Conservation (phyloP, 2,888 invertebrate genomes). For the Eupithecia insigniata region DNA sequence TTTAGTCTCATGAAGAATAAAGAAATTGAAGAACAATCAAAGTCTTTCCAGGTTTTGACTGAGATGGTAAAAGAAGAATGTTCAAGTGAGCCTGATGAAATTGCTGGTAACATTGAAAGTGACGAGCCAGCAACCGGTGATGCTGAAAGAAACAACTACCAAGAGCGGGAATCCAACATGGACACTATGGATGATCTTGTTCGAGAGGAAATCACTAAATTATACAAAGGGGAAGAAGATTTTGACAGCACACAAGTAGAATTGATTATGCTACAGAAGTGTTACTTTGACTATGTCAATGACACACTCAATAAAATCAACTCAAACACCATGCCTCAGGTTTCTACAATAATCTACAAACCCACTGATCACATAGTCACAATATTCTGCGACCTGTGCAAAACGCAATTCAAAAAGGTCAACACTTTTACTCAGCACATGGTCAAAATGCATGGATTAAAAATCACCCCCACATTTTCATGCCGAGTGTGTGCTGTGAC, state of each 20-base stretch:
- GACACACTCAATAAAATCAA: slow-evolving; percentile 59
- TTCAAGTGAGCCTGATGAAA: slow-evolving; percentile 40
- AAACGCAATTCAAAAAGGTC: slow-evolving; percentile 55
- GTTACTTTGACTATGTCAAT: slow-evolving; percentile 73
- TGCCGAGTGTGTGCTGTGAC: slow-evolving; percentile 73
- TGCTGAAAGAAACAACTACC: slow-evolving; percentile 18
- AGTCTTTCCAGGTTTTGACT: not conserved
- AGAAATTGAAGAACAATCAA: slow-evolving; percentile 5
- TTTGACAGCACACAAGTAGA: slow-evolving; percentile 78
- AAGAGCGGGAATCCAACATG: not conserved
- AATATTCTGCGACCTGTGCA: slow-evolving; percentile 67
- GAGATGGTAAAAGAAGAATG: slow-evolving; percentile 51
- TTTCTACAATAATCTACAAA: slow-evolving; percentile 64
- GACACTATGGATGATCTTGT: slow-evolving; percentile 4
- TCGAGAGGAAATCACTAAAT: slow-evolving; percentile 4
- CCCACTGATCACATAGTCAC: slow-evolving; percentile 53
- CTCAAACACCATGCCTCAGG: slow-evolving; percentile 59
- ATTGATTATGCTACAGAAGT: slow-evolving; percentile 71
- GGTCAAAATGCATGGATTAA: slow-evolving; percentile 71
- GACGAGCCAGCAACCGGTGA: slow-evolving; percentile 16
- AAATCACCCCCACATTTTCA: slow-evolving; percentile 63
- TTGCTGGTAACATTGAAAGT: slow-evolving; percentile 14
- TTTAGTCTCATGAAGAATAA: slow-evolving; percentile 27
- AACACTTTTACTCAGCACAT: slow-evolving; percentile 63
- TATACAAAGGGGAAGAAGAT: slow-evolving; percentile 72